Conservation (phyloP, 2,888 invertebrate species). For the Pseudeuparius sepicola region DNA sequence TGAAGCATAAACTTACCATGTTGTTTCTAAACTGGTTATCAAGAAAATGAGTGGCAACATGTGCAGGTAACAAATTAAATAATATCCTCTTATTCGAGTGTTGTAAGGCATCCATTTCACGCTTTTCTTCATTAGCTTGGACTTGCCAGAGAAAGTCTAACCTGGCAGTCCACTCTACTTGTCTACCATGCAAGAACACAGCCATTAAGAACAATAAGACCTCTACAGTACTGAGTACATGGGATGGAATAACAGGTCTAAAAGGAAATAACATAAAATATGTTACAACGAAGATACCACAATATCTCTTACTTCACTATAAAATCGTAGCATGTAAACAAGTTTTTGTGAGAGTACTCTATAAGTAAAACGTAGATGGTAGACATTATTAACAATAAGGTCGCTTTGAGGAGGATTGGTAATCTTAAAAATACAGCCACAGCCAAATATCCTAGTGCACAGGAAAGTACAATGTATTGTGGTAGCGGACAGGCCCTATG, state of each 20-base stretch:
- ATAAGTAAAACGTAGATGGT: constrained; percentile 72
- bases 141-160: constrained; percentile 75
- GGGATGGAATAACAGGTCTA: constrained; percentile 64
- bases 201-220: constrained; percentile 74
- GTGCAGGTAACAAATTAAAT: constrained; percentile 82
- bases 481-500: constrained; percentile 78
- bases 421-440: constrained; percentile 77
- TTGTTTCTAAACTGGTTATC: constrained; percentile 82
- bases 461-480: constrained; percentile 77
- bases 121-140: constrained; percentile 82
- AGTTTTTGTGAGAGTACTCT: constrained; percentile 65
- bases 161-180: constrained; percentile 87
- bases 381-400: constrained; percentile 67
- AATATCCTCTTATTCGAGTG: constrained; percentile 81
- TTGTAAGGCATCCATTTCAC: constrained; percentile 88
- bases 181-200: constrained; percentile 70
- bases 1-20: constrained; percentile 69
- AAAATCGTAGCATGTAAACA: constrained; percentile 75
- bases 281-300: not conserved
- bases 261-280: constrained; percentile 8
- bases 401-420: constrained; percentile 72
- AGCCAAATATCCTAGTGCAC: constrained; percentile 73
- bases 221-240: constrained; percentile 68
- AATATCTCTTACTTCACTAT: constrained; percentile 45
- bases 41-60: constrained; percentile 85